Base-by-base conservation (phyloP, 2,113 vertebrate genomes). In the Serinus canaria region DNA sequence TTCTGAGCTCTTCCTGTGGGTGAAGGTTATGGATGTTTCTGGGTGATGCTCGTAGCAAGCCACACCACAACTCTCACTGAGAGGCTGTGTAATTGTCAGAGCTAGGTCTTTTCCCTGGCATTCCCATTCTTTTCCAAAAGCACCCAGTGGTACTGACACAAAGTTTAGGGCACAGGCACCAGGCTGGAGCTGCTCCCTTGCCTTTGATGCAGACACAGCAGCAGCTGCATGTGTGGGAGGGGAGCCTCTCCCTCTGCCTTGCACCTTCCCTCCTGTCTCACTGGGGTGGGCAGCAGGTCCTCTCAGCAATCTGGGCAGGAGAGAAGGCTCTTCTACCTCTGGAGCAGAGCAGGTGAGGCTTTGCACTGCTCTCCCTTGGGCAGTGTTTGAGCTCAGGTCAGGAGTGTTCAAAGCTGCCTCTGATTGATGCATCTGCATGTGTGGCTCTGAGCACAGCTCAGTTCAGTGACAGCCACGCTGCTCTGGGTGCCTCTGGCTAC, bases 1-100 rank as follows among this genome's bases (percentile, higher is more conserved):
- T 83, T 58, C 30, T 22, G 46, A 62, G 41, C 27, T 41, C 6
- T 20, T 22, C 7, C 8, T 23, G 28, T 27, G 37, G 15, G 1
- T 23, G 39, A n/a, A 19, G 9, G 39, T 30, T 25, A 3, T 12
- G 52, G 47, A 3, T 37, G n/a, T 49, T 72, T 43, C 47, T 59
- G 31, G 20, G 30, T 19, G 52, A 5, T 79, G 24, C n/a, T 62
- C 1, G 0, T 8, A 33, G 35, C 18, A 25, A 2, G 25, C 43
- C 25, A 1, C 8, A 28, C 11, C 39, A 8, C n/a, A 19, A 0
- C 11, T 35, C 33, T 59, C n/a, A 2, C 63, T 2, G 2, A 25
- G n/a, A 23, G 16, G n/a, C 44, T 73, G 21, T n/a, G 21, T 13
- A 5, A 13, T 27, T 73, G 44, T 43, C 46, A 35, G 49, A 58